Conservation (phyloP, 2,888 invertebrate species). For the Hypolimnas misippus region DNA sequence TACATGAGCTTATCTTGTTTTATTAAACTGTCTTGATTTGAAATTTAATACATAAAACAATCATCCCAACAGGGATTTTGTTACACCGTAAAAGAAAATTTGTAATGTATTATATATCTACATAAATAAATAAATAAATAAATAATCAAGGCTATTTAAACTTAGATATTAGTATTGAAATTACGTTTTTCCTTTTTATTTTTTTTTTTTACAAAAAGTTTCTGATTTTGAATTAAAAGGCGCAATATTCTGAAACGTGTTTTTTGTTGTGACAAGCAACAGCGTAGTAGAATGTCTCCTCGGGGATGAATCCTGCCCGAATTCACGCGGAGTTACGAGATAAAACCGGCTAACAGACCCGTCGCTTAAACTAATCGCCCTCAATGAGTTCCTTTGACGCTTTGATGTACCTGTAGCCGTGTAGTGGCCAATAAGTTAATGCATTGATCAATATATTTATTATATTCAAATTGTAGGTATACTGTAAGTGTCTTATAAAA, state of each 20-base stretch:
- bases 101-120: too few relatives aligned
- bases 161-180: too few relatives aligned
- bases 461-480: not conserved
- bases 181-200: too few relatives aligned
- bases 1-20: too few relatives aligned
- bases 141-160: too few relatives aligned
- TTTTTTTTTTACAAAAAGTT: not conserved
- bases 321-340: slow-evolving; percentile 12
- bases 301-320: slow-evolving; percentile 21
- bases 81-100: too few relatives aligned
- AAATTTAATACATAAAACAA: too few relatives aligned
- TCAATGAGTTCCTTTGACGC: slow-evolving; percentile 14
- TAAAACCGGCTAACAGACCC: slow-evolving; percentile 15
- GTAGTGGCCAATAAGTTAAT: slow-evolving; percentile 2
- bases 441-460: not conserved
- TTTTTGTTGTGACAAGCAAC: slow-evolving; percentile 7
- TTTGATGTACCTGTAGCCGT: slow-evolving; percentile 19
- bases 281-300: slow-evolving; percentile 15
- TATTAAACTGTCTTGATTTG: too few relatives aligned
- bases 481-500: too few relatives aligned
- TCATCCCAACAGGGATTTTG: too few relatives aligned
- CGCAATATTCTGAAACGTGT: not conserved
- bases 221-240: not conserved
- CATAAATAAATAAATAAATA: too few relatives aligned
- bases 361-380: slow-evolving; percentile 24